These are phyloP conservation scores for Gnatocerus cornutus DNA, from an alignment of 2,888 invertebrate genomes.

Conservation along the genomic window DNA sequence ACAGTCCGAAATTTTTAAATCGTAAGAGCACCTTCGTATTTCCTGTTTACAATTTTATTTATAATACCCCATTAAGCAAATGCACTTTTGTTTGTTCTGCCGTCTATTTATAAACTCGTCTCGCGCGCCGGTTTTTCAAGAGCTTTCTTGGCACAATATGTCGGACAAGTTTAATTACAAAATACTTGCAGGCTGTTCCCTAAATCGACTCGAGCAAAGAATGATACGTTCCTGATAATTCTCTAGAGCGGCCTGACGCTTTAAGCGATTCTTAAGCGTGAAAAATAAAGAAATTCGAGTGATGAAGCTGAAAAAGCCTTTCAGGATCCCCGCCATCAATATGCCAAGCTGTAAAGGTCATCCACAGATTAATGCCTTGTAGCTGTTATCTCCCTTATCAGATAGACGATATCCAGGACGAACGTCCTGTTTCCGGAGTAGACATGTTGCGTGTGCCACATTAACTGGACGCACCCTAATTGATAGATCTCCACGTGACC, in stretches of 20 bases:
- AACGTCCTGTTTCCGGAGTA: conserved; percentile 57
- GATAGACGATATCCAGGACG: conserved; percentile 31
- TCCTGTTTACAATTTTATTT: too few relatives aligned
- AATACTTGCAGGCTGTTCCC: conserved; percentile 1
- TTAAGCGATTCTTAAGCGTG: conserved; percentile 14
- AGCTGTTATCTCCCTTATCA: conserved; percentile 22
- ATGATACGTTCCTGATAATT: conserved; percentile 19
- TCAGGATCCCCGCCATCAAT: conserved; percentile 4
- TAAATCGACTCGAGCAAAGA: conserved; percentile 9
- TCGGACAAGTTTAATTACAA: conserved; percentile 16
- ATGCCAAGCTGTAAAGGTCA: conserved; percentile 16
- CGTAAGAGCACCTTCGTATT: too few relatives aligned
- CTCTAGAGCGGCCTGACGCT: conserved; percentile 2
- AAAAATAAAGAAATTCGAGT: conserved; percentile 28
- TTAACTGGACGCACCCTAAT: conserved; percentile 62
- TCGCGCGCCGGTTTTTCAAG: too few relatives aligned
- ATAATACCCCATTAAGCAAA: too few relatives aligned
- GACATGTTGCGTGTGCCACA: conserved; percentile 63
- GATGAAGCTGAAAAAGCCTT: conserved; percentile 18
- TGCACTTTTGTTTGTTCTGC: too few relatives aligned
- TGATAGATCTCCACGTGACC: conserved; percentile 63
- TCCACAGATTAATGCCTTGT: conserved; percentile 20
- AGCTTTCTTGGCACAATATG: background rate
- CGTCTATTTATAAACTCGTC: too few relatives aligned
- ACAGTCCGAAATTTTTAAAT: too few relatives aligned